Evolutionary conservation across 1,140 invertebrate species (phyloP).

Genomic region (Drosophila simulans): DNA sequence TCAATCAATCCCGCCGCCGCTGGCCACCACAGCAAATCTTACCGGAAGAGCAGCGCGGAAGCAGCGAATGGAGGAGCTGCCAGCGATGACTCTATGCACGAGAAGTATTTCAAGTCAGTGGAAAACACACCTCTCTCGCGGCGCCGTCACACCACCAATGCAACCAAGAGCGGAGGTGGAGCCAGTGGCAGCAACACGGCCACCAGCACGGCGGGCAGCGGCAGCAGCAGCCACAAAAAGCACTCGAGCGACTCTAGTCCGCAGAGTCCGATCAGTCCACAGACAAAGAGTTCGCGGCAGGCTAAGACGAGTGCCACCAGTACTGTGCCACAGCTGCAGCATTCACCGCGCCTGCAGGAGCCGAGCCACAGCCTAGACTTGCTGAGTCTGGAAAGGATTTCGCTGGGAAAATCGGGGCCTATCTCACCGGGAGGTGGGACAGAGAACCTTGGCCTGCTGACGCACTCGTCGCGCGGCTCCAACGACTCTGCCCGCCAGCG

Average conservation of each 20-base stretch:
- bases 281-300: slow-evolving; percentile 73
- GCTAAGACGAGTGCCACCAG: slow-evolving; percentile 73
- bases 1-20: slow-evolving; percentile 84
- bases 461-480: slow-evolving; percentile 77
- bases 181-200: slow-evolving; percentile 74
- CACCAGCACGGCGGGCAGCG: slow-evolving; percentile 71
- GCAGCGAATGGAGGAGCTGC: slow-evolving; percentile 85
- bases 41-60: slow-evolving; percentile 84
- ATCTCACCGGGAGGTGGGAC: slow-evolving; percentile 67
- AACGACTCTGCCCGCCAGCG: slow-evolving; percentile 72
- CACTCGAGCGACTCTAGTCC: slow-evolving; percentile 84
- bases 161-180: slow-evolving; percentile 50
- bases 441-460: slow-evolving; percentile 75
- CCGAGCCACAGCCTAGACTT: slow-evolving; percentile 62
- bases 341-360: slow-evolving; percentile 68
- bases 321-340: slow-evolving; percentile 60
- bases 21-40: slow-evolving; percentile 77
- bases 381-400: slow-evolving; percentile 70
- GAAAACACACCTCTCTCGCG: slow-evolving; percentile 87
- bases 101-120: slow-evolving; percentile 90
- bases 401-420: slow-evolving; percentile 59
- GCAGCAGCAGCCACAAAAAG: slow-evolving; percentile 76
- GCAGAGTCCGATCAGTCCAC: slow-evolving; percentile 83
- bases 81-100: slow-evolving; percentile 92
- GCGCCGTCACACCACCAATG: slow-evolving; percentile 84